A percentile compares a stretch with the other conserved stretches of the same genome.
Evolutionary conservation across 2,888 invertebrate species (phyloP).

Genomic region (Tetramorium bicarinatum): DNA sequence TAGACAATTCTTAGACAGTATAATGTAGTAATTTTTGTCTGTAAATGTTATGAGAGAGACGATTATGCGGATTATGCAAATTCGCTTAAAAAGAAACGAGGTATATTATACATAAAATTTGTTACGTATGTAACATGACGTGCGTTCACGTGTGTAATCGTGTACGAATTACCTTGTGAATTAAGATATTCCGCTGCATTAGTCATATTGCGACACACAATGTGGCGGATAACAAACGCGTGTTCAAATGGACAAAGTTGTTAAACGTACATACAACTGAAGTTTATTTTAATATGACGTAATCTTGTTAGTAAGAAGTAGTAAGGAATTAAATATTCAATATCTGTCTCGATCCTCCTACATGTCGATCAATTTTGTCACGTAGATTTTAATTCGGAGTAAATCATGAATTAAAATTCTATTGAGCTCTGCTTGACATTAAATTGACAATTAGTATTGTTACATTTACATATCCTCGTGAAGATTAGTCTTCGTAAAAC

Average conservation of each 20-base stretch:
- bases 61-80: background rate
- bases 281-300: conserved; percentile 79
- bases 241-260: conserved; percentile 70
- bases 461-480: background rate
- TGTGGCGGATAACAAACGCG: background rate
- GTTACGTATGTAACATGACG: background rate
- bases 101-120: background rate
- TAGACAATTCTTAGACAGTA: conserved; percentile 11
- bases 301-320: conserved; percentile 44
- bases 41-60: conserved; percentile 15
- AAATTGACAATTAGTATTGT: background rate
- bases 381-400: background rate
- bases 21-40: background rate
- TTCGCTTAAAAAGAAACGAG: background rate
- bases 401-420: conserved; percentile 11
- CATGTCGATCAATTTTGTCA: background rate
- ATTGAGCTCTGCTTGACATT: background rate
- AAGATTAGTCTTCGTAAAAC: background rate
- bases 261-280: conserved; percentile 80
- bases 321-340: conserved; percentile 49
- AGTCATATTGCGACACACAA: background rate
- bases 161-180: conserved; percentile 35
- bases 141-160: background rate
- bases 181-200: background rate
- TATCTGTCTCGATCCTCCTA: conserved; percentile 12